Evolutionary conservation across 2,888 invertebrate genomes (phyloP).

Genomic region (Xiphydria camelus): DNA sequence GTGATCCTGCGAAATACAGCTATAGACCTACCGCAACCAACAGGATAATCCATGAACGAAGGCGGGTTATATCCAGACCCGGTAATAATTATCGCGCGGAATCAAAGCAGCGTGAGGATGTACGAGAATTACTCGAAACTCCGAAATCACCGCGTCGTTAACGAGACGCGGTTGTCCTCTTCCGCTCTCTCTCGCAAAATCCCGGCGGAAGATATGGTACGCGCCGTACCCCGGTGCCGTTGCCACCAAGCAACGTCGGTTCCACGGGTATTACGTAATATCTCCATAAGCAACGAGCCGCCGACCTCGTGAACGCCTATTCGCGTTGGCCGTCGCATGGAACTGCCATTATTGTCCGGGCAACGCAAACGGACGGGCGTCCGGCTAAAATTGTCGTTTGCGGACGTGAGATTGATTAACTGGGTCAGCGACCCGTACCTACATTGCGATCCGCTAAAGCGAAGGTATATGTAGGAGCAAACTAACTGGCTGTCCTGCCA

Average conservation of each 20-base stretch:
- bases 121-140: not conserved
- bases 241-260: too few species aligned
- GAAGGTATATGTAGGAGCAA: constrained; percentile 25
- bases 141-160: too few species aligned
- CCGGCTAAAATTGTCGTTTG: constrained; percentile 28
- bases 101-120: not conserved
- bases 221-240: too few species aligned
- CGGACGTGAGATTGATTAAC: constrained; percentile 40
- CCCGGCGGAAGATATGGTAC: too few species aligned
- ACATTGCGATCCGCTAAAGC: constrained; percentile 23
- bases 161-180: too few species aligned
- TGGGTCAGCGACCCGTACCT: constrained; percentile 19
- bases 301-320: constrained; percentile 8
- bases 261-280: not conserved
- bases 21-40: too few species aligned
- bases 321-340: constrained; percentile 9
- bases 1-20: too few species aligned
- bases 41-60: too few species aligned
- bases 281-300: not conserved
- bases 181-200: too few species aligned
- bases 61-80: too few species aligned
- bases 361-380: constrained; percentile 30
- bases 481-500: constrained; percentile 14
- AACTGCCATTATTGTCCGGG: constrained; percentile 30
- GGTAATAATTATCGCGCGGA: too few species aligned